Conservation (phyloP, 2,888 invertebrate species). For the Petrolisthes manimaculis region DNA sequence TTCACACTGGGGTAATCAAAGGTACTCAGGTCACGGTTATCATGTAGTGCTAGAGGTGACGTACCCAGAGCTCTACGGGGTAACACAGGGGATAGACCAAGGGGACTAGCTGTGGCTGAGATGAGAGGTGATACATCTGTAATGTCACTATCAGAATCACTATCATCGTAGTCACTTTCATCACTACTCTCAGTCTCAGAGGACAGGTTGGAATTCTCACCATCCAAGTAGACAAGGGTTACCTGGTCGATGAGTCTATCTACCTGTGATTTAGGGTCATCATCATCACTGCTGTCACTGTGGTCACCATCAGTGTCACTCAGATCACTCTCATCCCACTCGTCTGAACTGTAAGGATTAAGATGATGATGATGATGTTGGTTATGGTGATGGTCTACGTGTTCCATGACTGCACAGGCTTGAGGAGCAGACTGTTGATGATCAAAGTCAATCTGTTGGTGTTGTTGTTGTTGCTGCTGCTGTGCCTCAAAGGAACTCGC, state of each 20-base stretch:
- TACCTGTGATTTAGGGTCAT: conserved; percentile 66
- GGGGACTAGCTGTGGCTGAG: conserved; percentile 61
- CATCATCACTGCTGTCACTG: conserved; percentile 65
- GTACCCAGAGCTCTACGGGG: conserved; percentile 56
- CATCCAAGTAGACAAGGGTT: conserved; percentile 63
- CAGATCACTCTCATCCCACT: conserved; percentile 64
- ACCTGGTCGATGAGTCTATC: conserved; percentile 63
- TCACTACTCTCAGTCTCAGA: conserved; percentile 59
- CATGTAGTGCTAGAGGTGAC: conserved; percentile 59
- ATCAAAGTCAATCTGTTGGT: no score
- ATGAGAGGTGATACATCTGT: conserved; percentile 65
- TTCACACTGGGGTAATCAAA: conserved; percentile 13
- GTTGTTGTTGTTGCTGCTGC: conserved; percentile 9
- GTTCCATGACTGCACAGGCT: conserved; percentile 54
- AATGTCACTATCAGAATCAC: conserved; percentile 65
- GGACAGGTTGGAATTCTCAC: conserved; percentile 65
- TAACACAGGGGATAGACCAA: conserved; percentile 64
- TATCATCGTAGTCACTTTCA: conserved; percentile 51
- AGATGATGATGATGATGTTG: background rate
- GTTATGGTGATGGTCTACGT: conserved; percentile 41
- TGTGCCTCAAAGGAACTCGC: conserved; percentile 55
- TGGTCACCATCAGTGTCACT: conserved; percentile 63
- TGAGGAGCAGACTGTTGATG: conserved; percentile 2
- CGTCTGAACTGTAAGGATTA: conserved; percentile 59
- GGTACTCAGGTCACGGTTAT: conserved; percentile 54